These are phyloP conservation scores for Epinotia demarniana DNA, from an alignment of 2,888 invertebrate genomes.

Conservation along the genomic window DNA sequence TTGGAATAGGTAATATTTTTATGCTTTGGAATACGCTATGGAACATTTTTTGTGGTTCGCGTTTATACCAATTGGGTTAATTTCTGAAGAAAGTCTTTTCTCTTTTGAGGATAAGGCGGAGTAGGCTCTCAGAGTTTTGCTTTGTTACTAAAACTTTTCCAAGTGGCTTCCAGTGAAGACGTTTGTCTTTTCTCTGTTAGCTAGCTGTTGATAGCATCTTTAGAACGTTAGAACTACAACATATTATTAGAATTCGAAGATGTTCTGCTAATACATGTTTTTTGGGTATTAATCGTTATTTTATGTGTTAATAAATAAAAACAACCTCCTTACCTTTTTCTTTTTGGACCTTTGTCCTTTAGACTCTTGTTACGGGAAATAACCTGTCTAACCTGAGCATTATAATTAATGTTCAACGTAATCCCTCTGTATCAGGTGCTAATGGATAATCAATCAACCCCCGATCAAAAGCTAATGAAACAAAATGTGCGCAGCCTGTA, in stretches of 20 bases:
- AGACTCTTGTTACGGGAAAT: slow-evolving; percentile 15
- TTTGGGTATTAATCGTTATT: neutral
- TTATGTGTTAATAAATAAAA: neutral
- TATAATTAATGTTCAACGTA: slow-evolving; percentile 20
- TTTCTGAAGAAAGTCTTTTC: slow-evolving; percentile 22
- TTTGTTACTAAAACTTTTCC: slow-evolving; percentile 48
- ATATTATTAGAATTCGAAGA: neutral
- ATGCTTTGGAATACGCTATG: neutral
- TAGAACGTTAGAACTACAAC: too few relatives aligned
- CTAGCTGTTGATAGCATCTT: slow-evolving; percentile 25
- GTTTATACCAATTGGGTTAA: neutral
- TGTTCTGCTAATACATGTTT: neutral
- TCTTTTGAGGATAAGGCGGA: slow-evolving; percentile 32
- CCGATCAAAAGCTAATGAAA: slow-evolving; percentile 35
- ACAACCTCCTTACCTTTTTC: neutral
- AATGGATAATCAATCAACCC: slow-evolving; percentile 36
- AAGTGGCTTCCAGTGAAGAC: slow-evolving; percentile 50
- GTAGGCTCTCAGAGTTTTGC: slow-evolving; percentile 41
- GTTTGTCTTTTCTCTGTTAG: slow-evolving; percentile 50
- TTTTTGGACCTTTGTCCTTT: neutral
- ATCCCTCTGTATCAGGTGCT: slow-evolving; percentile 25
- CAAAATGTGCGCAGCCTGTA: slow-evolving; percentile 23
- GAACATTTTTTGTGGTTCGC: slow-evolving; percentile 1
- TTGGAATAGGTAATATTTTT: neutral
- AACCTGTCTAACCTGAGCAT: neutral